Conservation (phyloP, 1,140 invertebrate genomes). For the Ylistrum balloti region DNA sequence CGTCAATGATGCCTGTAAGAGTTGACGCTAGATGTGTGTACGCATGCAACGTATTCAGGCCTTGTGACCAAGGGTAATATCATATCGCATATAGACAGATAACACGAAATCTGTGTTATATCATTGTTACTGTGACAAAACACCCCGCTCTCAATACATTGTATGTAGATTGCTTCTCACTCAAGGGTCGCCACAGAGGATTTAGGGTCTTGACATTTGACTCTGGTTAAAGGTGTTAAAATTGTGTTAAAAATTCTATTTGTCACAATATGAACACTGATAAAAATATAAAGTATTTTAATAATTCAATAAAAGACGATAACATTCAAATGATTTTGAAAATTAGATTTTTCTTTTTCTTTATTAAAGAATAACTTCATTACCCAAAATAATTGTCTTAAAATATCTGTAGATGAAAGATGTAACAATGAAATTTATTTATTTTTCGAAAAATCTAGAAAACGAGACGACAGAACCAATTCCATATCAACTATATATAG, state of each 20-base stretch:
- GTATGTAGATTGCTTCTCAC: not conserved
- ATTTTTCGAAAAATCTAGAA: not conserved
- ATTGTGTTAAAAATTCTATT: not conserved
- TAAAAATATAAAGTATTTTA: too few species aligned
- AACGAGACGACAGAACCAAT: not conserved
- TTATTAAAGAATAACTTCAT: too few species aligned
- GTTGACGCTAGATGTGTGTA: conserved; percentile 48
- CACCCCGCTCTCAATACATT: not conserved
- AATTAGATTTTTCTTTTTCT: too few species aligned
- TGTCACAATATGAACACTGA: too few species aligned
- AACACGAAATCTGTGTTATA: conserved; percentile 21
- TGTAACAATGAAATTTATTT: too few species aligned
- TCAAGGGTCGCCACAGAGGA: not conserved
- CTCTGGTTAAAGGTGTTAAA: not conserved
- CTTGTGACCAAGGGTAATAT: conserved; percentile 51
- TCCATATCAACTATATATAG: not conserved
- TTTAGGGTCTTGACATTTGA: not conserved
- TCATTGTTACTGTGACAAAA: conserved; percentile 27
- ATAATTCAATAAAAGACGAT: too few species aligned
- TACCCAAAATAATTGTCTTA: too few species aligned
- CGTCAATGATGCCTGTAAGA: conserved; percentile 48
- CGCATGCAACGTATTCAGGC: conserved; percentile 48
- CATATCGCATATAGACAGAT: conserved; percentile 49
- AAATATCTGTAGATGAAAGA: too few species aligned
- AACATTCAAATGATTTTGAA: too few species aligned